Evolutionary conservation across 2,113 vertebrate genomes (phyloP).

Genomic region (Ophthalmolycus amberensis): DNA sequence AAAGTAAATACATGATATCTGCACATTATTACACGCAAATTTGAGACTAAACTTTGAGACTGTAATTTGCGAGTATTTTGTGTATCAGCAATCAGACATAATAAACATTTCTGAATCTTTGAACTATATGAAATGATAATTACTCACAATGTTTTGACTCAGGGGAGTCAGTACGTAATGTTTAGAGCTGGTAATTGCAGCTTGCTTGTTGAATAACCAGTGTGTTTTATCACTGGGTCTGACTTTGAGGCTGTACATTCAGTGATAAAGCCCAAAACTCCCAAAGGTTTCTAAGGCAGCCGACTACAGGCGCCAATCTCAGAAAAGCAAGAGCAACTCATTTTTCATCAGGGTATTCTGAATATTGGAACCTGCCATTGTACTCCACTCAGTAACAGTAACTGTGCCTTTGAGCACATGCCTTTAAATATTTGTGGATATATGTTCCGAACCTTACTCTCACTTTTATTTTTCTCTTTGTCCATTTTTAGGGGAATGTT

Average conservation of each 20-base stretch:
- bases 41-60: constrained; percentile 1
- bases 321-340: constrained; percentile 19
- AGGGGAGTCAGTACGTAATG: constrained; percentile 42
- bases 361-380: constrained; percentile 19
- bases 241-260: constrained; percentile 38
- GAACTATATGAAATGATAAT: constrained; percentile 33
- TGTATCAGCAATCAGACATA: constrained; percentile 19
- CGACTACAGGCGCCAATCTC: constrained; percentile 58
- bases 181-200: constrained; percentile 35
- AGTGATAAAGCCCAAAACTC: constrained; percentile 48
- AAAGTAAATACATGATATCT: constrained; percentile 10
- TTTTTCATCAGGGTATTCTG: constrained; percentile 38
- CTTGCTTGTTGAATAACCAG: constrained; percentile 49
- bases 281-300: constrained; percentile 39
- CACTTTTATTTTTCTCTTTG: not conserved
- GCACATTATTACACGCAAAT: constrained; percentile 2
- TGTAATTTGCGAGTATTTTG: constrained; percentile 5
- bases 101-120: constrained; percentile 30
- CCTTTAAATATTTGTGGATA: constrained; percentile 13
- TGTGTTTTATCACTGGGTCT: constrained; percentile 45
- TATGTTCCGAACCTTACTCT: not conserved
- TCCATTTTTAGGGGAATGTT: constrained; percentile 74
- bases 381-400: not conserved
- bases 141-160: constrained; percentile 48
- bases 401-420: not conserved